A percentile compares a stretch with the other conserved stretches of the same genome.
Conservation (phyloP, 2,888 invertebrate species). For the Tetheella fluctuosa region DNA sequence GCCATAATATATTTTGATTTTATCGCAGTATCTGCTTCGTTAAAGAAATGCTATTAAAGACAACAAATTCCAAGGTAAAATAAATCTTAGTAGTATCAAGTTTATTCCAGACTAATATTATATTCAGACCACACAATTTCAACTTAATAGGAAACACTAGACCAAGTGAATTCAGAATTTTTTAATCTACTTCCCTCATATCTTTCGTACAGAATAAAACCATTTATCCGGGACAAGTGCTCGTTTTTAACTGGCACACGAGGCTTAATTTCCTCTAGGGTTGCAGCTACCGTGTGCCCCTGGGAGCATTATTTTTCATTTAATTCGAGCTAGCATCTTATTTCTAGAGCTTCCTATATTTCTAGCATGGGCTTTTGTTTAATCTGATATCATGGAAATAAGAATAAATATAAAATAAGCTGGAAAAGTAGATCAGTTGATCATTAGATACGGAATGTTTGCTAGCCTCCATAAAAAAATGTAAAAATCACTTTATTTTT, state of each 20-base stretch:
- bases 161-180: slow-evolving; percentile 19
- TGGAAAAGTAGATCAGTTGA: not conserved
- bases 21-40: no score
- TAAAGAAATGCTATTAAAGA: no score
- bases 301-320: slow-evolving; percentile 61
- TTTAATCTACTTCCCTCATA: slow-evolving; percentile 27
- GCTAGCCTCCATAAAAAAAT: no score
- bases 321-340: slow-evolving; percentile 50
- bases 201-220: slow-evolving; percentile 24
- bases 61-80: no score
- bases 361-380: not conserved
- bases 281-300: slow-evolving; percentile 21
- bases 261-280: slow-evolving; percentile 34
- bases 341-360: slow-evolving; percentile 49
- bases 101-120: no score
- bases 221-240: slow-evolving; percentile 32
- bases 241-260: slow-evolving; percentile 29
- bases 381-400: not conserved
- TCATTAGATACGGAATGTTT: not conserved
- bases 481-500: no score
- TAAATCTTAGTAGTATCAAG: no score
- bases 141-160: not conserved
- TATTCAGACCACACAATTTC: not conserved
- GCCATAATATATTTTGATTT: no score
- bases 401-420: not conserved